Conservation (phyloP, 2,797 vertebrate species). For the Poecilia picta region DNA sequence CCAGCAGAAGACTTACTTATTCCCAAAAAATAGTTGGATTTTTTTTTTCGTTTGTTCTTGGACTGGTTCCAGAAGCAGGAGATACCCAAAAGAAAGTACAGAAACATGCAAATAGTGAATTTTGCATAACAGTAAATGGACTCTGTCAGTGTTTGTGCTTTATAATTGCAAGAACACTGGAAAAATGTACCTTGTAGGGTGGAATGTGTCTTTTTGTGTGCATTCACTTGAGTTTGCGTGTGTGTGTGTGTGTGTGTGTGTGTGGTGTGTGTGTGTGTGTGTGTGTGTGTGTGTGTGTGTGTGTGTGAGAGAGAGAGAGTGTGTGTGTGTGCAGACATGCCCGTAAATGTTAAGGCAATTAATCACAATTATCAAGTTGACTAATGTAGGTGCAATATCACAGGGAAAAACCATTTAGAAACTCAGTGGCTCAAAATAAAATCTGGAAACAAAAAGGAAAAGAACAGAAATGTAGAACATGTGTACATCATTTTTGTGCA, state of each 20-base stretch:
- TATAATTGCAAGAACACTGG: slow-evolving; percentile 12
- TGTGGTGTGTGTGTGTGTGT: neutral
- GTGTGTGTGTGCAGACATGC: slow-evolving; percentile 16
- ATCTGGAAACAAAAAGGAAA: slow-evolving; percentile 63
- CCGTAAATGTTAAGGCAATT: slow-evolving; percentile 61
- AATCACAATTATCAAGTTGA: slow-evolving; percentile 79
- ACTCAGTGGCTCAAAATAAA: slow-evolving; percentile 56
- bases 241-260: neutral
- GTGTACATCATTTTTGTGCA: neutral
- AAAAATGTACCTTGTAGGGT: slow-evolving; percentile 35
- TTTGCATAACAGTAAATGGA: neutral
- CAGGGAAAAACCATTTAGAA: slow-evolving; percentile 70
- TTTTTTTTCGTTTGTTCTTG: too few species aligned
- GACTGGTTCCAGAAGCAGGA: too few species aligned
- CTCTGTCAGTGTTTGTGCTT: slow-evolving; percentile 19
- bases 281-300: neutral
- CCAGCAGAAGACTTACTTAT: too few species aligned
- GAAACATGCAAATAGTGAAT: too few species aligned
- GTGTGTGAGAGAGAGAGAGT: slow-evolving; percentile 6
- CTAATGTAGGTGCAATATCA: slow-evolving; percentile 74
- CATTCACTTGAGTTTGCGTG: neutral
- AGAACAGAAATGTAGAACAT: slow-evolving; percentile 21
- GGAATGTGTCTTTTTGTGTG: slow-evolving; percentile 9
- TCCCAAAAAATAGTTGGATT: too few species aligned
- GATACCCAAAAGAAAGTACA: too few species aligned